These are phyloP conservation scores for Ascidia mentula DNA, from an alignment of 23 tunicate species.

Conservation along the genomic window DNA sequence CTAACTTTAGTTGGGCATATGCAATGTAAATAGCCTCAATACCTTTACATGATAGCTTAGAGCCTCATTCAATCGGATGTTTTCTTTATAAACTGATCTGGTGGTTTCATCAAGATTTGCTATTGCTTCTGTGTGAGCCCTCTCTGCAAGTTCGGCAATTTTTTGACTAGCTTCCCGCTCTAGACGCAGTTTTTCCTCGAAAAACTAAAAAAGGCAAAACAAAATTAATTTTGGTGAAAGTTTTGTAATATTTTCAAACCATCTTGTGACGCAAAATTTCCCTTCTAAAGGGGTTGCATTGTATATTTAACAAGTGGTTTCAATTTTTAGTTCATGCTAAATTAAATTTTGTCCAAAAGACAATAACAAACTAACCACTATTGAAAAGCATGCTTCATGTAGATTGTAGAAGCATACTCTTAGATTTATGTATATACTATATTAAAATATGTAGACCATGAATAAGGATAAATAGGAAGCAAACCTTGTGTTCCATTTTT, in stretches of 20 bases:
- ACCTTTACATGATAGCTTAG: conserved; percentile 84
- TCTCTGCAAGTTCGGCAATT: conserved; percentile 95
- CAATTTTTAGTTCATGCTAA: too few species aligned
- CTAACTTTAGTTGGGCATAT: too few species aligned
- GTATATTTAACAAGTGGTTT: too few species aligned
- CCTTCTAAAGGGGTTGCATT: too few species aligned
- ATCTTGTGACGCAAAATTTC: background rate
- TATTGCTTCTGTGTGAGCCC: conserved; percentile 96
- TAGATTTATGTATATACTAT: too few species aligned
- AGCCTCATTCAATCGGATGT: conserved; percentile 74
- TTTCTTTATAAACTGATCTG: conserved; percentile 77
- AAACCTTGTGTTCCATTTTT: conserved; percentile 97
- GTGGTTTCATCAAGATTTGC: conserved; percentile 90
- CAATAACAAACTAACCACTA: too few species aligned
- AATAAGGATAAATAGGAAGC: too few species aligned
- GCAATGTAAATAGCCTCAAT: too few species aligned
- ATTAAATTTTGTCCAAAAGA: too few species aligned
- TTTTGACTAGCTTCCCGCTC: conserved; percentile 97
- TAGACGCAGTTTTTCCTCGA: conserved; percentile 84
- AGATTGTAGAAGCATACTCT: too few species aligned
- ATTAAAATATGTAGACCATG: too few species aligned
- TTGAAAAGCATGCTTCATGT: too few species aligned
- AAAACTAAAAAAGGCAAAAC: conserved; percentile 57
- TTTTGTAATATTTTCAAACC: background rate
- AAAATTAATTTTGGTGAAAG: background rate